Conservation (phyloP, 2,797 vertebrate species). For the Paedocypris micromegethes region DNA sequence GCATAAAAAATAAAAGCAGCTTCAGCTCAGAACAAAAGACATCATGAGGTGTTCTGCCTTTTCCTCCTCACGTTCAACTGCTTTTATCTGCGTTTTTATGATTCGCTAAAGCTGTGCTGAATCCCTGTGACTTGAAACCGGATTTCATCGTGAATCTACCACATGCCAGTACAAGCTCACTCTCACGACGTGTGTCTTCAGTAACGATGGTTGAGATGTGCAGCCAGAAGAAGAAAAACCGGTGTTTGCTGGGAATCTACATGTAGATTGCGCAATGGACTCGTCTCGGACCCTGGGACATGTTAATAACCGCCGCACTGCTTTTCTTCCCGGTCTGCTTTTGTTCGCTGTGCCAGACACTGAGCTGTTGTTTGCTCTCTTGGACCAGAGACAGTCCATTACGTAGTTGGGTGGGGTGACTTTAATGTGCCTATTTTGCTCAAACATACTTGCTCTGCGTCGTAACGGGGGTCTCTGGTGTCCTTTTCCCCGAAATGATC, state of each 20-base stretch:
- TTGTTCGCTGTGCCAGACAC: slow-evolving; percentile 38
- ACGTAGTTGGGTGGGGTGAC: slow-evolving; percentile 53
- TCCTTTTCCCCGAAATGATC: neutral
- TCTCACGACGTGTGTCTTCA: slow-evolving; percentile 16
- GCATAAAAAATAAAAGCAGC: slow-evolving; percentile 8
- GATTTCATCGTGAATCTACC: neutral
- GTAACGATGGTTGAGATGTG: slow-evolving; percentile 13
- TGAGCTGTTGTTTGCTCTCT: slow-evolving; percentile 39
- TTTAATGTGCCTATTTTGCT: slow-evolving; percentile 32
- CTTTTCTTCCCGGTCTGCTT: slow-evolving; percentile 26
- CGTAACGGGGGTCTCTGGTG: slow-evolving; percentile 29
- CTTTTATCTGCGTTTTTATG: neutral
- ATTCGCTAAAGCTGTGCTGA: slow-evolving; percentile 11
- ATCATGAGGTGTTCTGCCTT: no score
- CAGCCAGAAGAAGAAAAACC: neutral
- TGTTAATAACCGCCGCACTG: slow-evolving; percentile 11
- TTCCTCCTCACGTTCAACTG: no score
- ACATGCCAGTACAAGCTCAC: slow-evolving; percentile 11
- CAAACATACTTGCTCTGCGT: slow-evolving; percentile 12
- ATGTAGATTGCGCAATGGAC: slow-evolving; percentile 24
- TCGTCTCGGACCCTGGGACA: slow-evolving; percentile 15
- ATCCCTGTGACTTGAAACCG: neutral
- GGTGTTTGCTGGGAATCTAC: neutral
- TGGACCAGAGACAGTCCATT: slow-evolving; percentile 42
- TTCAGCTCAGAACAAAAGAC: neutral